phyloP scores from a whole-genome alignment of 2,113 vertebrate genomes.

The Clarias macrocephalus region DNA sequence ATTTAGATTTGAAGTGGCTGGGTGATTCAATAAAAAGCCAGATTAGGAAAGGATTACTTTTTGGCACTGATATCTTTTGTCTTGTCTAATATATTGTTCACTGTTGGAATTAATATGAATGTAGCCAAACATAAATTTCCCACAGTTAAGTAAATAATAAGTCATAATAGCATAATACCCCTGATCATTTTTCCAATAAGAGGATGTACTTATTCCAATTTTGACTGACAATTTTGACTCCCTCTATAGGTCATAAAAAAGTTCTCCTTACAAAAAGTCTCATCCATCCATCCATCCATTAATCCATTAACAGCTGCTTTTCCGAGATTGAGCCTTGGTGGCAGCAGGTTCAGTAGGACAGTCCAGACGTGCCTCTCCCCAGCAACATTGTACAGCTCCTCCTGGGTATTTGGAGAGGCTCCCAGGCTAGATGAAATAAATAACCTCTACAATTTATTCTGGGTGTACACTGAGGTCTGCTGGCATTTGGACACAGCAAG shows the following conservation, averaged over 20 bases:
- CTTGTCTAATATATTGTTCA: not conserved
- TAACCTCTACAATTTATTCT: too few species aligned
- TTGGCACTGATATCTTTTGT: not conserved
- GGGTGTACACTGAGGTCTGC: too few species aligned
- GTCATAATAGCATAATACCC: not conserved
- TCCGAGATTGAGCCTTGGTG: too few species aligned
- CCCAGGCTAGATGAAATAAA: too few species aligned
- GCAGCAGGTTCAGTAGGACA: too few species aligned
- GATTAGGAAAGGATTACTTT: not conserved
- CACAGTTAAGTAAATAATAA: not conserved
- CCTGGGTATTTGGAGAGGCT: too few species aligned
- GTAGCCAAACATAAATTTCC: not conserved
- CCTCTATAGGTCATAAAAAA: not conserved
- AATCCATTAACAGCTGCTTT: too few species aligned
- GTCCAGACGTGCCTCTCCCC: too few species aligned
- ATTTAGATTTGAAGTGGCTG: not conserved
- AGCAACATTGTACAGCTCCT: too few species aligned
- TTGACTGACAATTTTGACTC: not conserved
- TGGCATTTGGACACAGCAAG: too few species aligned
- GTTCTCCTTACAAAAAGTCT: not conserved
- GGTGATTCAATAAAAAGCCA: not conserved
- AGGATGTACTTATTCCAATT: not conserved
- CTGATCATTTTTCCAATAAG: not conserved
- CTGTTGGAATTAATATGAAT: not conserved
- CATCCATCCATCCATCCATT: too few species aligned